Conservation (phyloP, 2,797 vertebrate species). For the Xiphophorus birchmanni region DNA sequence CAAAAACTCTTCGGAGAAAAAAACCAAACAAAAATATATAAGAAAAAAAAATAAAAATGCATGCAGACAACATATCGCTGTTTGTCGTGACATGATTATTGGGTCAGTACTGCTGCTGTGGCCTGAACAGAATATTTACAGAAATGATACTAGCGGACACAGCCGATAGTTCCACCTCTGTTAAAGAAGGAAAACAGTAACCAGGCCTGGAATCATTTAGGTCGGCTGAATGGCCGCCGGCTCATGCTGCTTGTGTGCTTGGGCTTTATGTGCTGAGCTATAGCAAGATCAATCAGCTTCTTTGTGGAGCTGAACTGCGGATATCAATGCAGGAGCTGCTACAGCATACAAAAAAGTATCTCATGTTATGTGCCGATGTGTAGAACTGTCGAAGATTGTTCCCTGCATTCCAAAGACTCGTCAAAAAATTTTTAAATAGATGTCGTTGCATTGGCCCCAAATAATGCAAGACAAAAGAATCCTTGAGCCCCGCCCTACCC, state of each 20-base stretch:
- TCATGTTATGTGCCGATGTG: constrained; percentile 16
- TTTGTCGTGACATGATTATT: not conserved
- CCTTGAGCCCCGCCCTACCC: constrained; percentile 36
- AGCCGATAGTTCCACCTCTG: not conserved
- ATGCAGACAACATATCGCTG: not conserved
- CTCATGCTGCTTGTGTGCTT: constrained; percentile 15
- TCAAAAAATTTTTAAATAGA: not conserved
- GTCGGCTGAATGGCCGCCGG: constrained; percentile 1
- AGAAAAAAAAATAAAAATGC: not conserved
- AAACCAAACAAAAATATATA: too few species aligned
- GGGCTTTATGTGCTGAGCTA: constrained; percentile 22
- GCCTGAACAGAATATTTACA: not conserved
- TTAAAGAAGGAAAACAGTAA: constrained; percentile 11
- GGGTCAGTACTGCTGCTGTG: constrained; percentile 7
- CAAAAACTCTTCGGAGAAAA: too few species aligned
- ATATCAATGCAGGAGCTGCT: constrained; percentile 8
- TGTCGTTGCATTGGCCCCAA: constrained; percentile 40
- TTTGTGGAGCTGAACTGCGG: constrained; percentile 18
- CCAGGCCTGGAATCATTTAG: constrained; percentile 19
- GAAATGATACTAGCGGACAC: not conserved
- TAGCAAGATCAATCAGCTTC: constrained; percentile 31
- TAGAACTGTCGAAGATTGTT: constrained; percentile 26
- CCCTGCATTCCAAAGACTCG: constrained; percentile 15
- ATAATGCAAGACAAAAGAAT: constrained; percentile 44
- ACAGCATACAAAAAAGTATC: constrained; percentile 33